Base-by-base conservation (phyloP, 2,113 vertebrate genomes). In the Leucosticte australis region DNA sequence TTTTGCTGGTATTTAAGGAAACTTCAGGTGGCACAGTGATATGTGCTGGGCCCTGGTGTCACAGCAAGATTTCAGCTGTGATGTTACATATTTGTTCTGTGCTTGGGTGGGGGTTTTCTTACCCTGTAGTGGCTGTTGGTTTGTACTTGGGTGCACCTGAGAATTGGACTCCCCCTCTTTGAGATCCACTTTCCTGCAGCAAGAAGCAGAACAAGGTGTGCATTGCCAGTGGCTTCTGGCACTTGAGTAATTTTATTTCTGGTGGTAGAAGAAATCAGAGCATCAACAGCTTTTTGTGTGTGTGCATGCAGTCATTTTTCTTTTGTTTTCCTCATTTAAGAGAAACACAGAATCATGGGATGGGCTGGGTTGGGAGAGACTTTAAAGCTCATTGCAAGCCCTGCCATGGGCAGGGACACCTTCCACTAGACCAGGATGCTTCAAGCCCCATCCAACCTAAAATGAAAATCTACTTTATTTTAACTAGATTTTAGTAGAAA, bases 171-270 rank as follows among this genome's bases (percentile, higher is more conserved):
- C 11, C 4, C 18, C 7, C 59, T 75, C 31, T 24, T 27, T 3
- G 44, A 39, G 10, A 14, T 6, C 15, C 8, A 7, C 39, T n/a
- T 27, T 70, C 15, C 57, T 21, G 6, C 28, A 75, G 80, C 4
- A 6, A 57, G 73, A 14, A 70, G n/a, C 71, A 86, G 6, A 9
- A 79, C 87, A 80, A 30, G 28, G 23, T 59, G 26, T 63, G 24
- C 4, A 2, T 10, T 77, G 65, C 30, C 71, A 13, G 68, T 70
- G 83, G 60, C 68, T 96, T 87, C 70, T 90, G 73, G 41, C 15
- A 22, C 35, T 52, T 2, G 7, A 42, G 53, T 57, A 33, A 60
- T 93, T 95, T 92, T 90, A 87, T 83, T 97, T 95, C 89, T 92
- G 70, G 28, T 82, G 50, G 50, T 42, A 86, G 28, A 86, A 88